Conservation (phyloP, 2,113 vertebrate species). For the Salvator merianae region DNA sequence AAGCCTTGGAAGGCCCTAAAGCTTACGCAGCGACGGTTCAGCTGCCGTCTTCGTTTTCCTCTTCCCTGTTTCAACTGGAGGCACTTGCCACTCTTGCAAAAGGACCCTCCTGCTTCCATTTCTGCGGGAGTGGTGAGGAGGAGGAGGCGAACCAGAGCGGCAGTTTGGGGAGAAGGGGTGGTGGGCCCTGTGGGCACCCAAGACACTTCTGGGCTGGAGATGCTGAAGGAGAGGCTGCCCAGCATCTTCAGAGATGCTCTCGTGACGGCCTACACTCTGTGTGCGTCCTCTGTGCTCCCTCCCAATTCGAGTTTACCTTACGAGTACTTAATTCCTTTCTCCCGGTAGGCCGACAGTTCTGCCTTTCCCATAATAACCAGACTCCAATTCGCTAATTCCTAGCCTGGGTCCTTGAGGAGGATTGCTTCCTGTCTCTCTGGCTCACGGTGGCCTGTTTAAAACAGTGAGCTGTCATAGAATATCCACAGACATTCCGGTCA, state of each 20-base stretch:
- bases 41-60: background rate
- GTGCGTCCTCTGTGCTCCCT: background rate
- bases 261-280: background rate
- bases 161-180: too few relatives aligned
- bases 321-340: background rate
- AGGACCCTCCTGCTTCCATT: background rate
- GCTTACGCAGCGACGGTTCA: fast-evolving
- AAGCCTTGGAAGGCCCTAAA: background rate
- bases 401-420: too few relatives aligned
- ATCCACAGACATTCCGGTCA: background rate
- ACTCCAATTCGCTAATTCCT: background rate
- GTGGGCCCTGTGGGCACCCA: too few relatives aligned
- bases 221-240: background rate
- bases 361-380: background rate
- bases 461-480: background rate
- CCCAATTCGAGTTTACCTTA: background rate
- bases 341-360: background rate
- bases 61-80: too few relatives aligned
- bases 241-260: background rate
- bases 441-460: background rate
- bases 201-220: too few relatives aligned
- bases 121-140: background rate
- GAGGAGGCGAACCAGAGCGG: background rate
- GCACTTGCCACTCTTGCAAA: background rate
- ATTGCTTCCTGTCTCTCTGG: too few relatives aligned